A percentile compares a stretch with the other conserved stretches of the same genome.
Conservation (phyloP, 1,140 invertebrate species). For the Zaprionus lachaisei region DNA sequence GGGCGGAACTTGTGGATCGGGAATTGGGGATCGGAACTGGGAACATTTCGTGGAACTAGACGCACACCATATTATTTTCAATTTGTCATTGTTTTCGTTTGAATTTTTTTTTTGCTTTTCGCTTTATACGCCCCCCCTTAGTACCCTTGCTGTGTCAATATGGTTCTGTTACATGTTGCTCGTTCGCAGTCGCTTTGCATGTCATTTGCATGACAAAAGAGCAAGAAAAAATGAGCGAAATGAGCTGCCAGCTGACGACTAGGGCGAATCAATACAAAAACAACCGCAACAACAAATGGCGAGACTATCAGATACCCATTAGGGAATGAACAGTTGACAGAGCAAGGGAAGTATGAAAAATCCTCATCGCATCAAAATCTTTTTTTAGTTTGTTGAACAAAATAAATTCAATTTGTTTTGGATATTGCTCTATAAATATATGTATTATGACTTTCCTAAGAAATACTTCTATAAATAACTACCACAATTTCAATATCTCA, state of each 20-base stretch:
- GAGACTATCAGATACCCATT: constrained; percentile 4
- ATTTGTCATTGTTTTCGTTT: constrained; percentile 60
- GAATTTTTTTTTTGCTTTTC: background rate
- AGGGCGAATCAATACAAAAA: constrained; percentile 22
- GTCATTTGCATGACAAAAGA: constrained; percentile 48
- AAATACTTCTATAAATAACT: too few relatives aligned
- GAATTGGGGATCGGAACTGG: background rate
- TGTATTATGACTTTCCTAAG: too few relatives aligned
- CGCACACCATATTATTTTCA: constrained; percentile 41
- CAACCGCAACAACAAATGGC: background rate
- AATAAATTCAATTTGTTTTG: too few relatives aligned
- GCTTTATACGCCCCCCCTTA: background rate
- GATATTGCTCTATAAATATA: too few relatives aligned
- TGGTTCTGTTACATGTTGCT: constrained; percentile 35
- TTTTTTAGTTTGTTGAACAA: too few relatives aligned
- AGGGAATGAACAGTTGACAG: background rate
- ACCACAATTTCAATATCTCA: background rate
- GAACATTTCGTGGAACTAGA: constrained; percentile 5
- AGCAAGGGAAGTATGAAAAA: too few relatives aligned
- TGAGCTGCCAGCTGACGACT: constrained; percentile 10
- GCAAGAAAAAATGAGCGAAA: constrained; percentile 11
- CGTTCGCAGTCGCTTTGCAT: constrained; percentile 40
- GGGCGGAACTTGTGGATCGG: background rate
- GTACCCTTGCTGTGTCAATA: background rate
- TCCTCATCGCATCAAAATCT: too few relatives aligned